Evolutionary conservation across 2,797 vertebrate genomes (phyloP), one percentile per base, ranked within the genome.

Genomic region (Cetoscarus ocellatus): DNA sequence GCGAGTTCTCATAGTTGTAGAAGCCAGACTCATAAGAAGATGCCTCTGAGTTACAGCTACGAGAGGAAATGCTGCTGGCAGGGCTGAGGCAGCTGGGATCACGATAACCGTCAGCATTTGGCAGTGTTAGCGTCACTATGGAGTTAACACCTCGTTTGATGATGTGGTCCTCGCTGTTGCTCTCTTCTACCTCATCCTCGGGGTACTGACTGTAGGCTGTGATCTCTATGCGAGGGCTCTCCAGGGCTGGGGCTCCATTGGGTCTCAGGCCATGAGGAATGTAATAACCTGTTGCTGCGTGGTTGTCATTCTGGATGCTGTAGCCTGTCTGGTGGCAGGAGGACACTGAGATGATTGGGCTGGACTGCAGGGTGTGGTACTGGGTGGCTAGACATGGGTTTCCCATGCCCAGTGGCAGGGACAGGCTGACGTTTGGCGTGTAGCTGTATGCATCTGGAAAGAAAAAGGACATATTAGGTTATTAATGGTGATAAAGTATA

Each of bases 181-280:
- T 92, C 54, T 97, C 97, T 56, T 98, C 97, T 2, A 95, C 95
- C 51, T 93, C 93, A 0, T 97, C 96, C 0, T 97, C 96, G n/a
- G 97, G 95, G 75, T 97, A 98, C 78, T 96, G 98, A 82, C 94
- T 93, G 85, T 98, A 99, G 44, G 98, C 95, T 0, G 98, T 99
- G 88, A 99, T 99, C 94, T 99, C 98, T 7, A 99, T 99, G 39
- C 98, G 96, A 0, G 98, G 98, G 74, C 98, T 99, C 86, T 99
- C 98, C 75, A 99, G 86, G 0, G 97, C 88, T 0, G 96, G 97
- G 38, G 96, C 95, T 36, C 96, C 96, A 1, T 96, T 97, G 62
- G 96, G 96, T 85, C 96, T 93, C 55, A 94, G 50, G 51, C 88
- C 86, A 0, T 96, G 94, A 0, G 97, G 90, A 73, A 97, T 86